Evolutionary conservation across 2,888 invertebrate genomes (phyloP).

Genomic region (Therioaphis trifolii): DNA sequence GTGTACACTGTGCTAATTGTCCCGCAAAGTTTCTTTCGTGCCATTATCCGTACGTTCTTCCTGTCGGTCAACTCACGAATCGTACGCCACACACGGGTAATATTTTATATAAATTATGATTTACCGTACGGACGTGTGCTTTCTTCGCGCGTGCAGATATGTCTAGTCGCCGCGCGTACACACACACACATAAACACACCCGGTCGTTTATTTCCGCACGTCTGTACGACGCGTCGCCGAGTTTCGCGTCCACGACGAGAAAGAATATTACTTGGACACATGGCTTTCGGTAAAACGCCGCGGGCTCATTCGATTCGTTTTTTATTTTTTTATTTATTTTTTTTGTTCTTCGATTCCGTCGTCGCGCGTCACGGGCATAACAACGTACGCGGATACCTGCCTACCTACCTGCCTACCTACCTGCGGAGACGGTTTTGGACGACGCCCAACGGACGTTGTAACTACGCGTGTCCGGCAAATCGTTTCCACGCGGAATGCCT

Average conservation of each 20-base stretch:
- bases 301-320: constrained; percentile 3
- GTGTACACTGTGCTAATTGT: neutral
- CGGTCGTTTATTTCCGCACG: neutral
- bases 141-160: constrained; percentile 13
- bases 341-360: too few species aligned
- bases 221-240: neutral
- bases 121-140: too few species aligned
- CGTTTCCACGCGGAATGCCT: constrained; percentile 41
- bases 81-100: too few species aligned
- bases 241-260: neutral
- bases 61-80: too few species aligned
- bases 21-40: neutral
- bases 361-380: too few species aligned
- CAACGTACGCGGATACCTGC: too few species aligned
- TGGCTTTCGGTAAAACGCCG: constrained; percentile 1
- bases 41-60: too few species aligned
- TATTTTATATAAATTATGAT: too few species aligned
- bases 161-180: constrained; percentile 15
- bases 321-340: neutral
- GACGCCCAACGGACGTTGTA: neutral
- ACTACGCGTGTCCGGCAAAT: constrained; percentile 30
- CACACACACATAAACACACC: too few species aligned
- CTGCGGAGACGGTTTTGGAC: neutral
- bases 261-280: neutral
- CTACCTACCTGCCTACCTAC: too few species aligned